Percentiles rank a stretch among this genome's conserved stretches.
Evolutionary conservation across 2,797 vertebrate species (phyloP).

Genomic region (Geotrypetes seraphini): DNA sequence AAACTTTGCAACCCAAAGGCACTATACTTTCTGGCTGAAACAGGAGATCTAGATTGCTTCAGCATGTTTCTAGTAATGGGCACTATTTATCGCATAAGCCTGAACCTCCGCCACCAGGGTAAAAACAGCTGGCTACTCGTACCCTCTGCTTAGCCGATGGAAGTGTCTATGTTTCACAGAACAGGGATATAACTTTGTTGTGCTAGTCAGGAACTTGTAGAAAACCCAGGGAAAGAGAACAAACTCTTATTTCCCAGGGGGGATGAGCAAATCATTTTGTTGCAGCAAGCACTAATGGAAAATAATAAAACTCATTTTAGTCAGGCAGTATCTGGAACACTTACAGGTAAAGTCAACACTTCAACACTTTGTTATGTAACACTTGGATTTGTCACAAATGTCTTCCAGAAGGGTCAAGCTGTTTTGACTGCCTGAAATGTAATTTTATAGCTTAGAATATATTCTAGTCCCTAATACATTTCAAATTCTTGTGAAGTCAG

Average conservation of each 20-base stretch:
- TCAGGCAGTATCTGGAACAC: conserved; percentile 47
- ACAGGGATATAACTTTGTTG: too few relatives aligned
- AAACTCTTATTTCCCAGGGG: conserved; percentile 49
- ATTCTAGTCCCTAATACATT: conserved; percentile 25
- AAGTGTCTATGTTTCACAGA: too few relatives aligned
- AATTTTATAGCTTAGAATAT: conserved; percentile 43
- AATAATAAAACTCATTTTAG: conserved; percentile 57
- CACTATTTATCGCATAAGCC: too few relatives aligned
- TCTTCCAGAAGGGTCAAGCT: conserved; percentile 30
- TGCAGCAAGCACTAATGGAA: conserved; percentile 47
- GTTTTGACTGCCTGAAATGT: conserved; percentile 50
- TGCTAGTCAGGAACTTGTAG: too few relatives aligned
- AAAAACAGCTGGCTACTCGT: too few relatives aligned
- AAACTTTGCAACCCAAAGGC: too few relatives aligned
- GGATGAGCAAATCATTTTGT: conserved; percentile 42
- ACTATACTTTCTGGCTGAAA: too few relatives aligned
- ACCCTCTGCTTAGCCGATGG: too few relatives aligned
- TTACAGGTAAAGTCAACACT: conserved; percentile 50
- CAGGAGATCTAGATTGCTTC: too few relatives aligned
- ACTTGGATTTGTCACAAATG: conserved; percentile 35
- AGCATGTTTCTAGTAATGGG: too few relatives aligned
- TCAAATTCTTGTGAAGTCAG: conserved; percentile 18
- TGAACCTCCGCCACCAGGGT: too few relatives aligned
- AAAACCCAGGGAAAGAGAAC: too few relatives aligned
- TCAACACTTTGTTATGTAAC: conserved; percentile 42